phyloP scores from a whole-genome alignment of 1,140 invertebrate genomes.

The Lordiphosa collinella region DNA sequence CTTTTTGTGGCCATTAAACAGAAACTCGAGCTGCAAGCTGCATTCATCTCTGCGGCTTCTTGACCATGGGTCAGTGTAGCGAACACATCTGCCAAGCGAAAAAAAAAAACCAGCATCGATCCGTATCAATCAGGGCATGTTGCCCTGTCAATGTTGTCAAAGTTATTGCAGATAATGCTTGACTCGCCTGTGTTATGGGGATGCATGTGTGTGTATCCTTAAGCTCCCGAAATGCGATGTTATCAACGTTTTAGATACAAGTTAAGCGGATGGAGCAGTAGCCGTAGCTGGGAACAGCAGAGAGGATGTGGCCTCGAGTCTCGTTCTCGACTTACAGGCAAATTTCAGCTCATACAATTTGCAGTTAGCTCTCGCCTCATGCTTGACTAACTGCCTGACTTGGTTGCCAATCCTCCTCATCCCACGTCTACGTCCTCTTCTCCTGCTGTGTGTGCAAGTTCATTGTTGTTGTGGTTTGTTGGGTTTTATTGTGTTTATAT shows the following conservation, averaged over 20 bases:
- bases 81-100: not conserved
- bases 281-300: not conserved
- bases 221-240: conserved; percentile 44
- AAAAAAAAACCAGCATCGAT: conserved; percentile 34
- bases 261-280: conserved; percentile 6
- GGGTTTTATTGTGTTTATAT: conserved; percentile 78
- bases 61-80: conserved; percentile 3
- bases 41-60: not conserved
- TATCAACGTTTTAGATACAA: conserved; percentile 59
- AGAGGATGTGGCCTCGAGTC: conserved; percentile 9
- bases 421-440: conserved; percentile 3
- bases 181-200: conserved; percentile 22
- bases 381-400: conserved; percentile 61
- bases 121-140: conserved; percentile 50
- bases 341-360: conserved; percentile 71
- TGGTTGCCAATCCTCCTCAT: conserved; percentile 19
- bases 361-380: conserved; percentile 65
- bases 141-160: conserved; percentile 36
- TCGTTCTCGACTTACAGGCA: conserved; percentile 40
- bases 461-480: conserved; percentile 70
- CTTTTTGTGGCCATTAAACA: no score
- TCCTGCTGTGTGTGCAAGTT: conserved; percentile 28
- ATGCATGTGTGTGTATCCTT: conserved; percentile 21
- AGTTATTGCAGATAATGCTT: conserved; percentile 62
- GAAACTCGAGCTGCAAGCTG: no score